Evolutionary conservation across 2,113 vertebrate species (phyloP), one percentile per base, ranked within the genome.

Genomic region (Lamprotornis superbus): DNA sequence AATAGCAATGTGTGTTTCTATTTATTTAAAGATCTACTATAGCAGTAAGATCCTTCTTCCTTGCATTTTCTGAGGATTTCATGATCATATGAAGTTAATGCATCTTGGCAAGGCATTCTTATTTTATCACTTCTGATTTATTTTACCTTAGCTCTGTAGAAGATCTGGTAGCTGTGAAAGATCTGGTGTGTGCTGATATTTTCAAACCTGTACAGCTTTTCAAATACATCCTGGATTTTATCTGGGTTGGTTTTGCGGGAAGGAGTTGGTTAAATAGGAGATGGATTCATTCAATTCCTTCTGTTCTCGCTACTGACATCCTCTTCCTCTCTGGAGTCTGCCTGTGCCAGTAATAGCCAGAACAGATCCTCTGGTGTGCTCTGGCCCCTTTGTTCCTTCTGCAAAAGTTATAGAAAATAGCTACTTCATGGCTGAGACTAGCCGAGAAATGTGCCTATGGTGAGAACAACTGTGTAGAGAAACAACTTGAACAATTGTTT

Each of bases 271-370:
- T 90, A 94, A 92, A 90, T 47, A 55, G 22, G 59, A 90, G 23
- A 44, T 74, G 63, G 53, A 74, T n/a, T 10, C 3, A 31, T 49
- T 83, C 5, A 83, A 18, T 52, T 81, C 33, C n/a, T 86, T 40
- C 59, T 92, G 78, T 67, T 83, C 73, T 90, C 71, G 37, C 47
- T 53, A 83, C 12, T 55, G 64, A 94, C 56, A 92, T 93, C 70
- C 81, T 87, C 71, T 95, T 95, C 82, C 84, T 35, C 63, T 90
- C 44, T 47, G 37, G 60, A 86, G 14, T 70, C 33, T 85, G 71
- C 9, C 37, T 88, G 53, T 92, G 87, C 87, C 90, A 91, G 37
- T 95, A 96, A 96, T 90, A 74, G 82, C 40, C 56, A 70, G 75
- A 94, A 85, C 89, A 93, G 84, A 90, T 70, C 52, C 55, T 88